Evolutionary conservation across 1,140 invertebrate species (phyloP).

Genomic region (Asbolus verrucosus): DNA sequence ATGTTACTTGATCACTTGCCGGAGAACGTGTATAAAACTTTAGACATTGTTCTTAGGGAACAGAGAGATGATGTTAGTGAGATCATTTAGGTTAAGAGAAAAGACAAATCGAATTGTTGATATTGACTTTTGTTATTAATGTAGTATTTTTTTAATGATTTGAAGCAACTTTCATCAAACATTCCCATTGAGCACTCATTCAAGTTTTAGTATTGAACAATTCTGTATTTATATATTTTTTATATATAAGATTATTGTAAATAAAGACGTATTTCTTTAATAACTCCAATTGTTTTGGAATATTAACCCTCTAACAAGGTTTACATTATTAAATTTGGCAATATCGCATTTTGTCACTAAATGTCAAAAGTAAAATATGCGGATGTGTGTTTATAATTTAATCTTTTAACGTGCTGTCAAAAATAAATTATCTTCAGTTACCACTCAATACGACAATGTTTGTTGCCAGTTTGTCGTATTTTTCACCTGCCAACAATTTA

Average conservation of each 20-base stretch:
- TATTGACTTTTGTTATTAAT: conserved; percentile 12
- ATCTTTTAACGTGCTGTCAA: too few relatives aligned
- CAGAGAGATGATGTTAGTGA: conserved; percentile 59
- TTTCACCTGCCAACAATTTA: too few relatives aligned
- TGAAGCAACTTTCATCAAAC: background rate
- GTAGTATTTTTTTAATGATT: conserved; percentile 1
- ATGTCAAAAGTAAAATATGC: too few relatives aligned
- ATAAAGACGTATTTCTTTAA: conserved; percentile 41
- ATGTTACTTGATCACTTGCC: conserved; percentile 83
- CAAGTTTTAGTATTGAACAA: conserved; percentile 7
- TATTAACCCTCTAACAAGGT: too few relatives aligned
- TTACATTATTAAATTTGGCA: too few relatives aligned
- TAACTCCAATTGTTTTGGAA: too few relatives aligned
- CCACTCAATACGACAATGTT: too few relatives aligned
- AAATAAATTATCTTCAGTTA: too few relatives aligned
- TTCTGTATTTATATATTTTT: conserved; percentile 44
- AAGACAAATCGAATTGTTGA: conserved; percentile 8
- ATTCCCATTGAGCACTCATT: conserved; percentile 18
- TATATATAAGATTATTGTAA: conserved; percentile 40
- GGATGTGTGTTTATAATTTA: too few relatives aligned
- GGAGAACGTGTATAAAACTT: conserved; percentile 76
- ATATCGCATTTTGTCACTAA: too few relatives aligned
- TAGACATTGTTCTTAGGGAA: conserved; percentile 73
- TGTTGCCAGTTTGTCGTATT: too few relatives aligned
- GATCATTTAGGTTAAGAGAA: conserved; percentile 49